Conservation (phyloP, 2,113 vertebrate genomes). For the Chinchilla lanigera region DNA sequence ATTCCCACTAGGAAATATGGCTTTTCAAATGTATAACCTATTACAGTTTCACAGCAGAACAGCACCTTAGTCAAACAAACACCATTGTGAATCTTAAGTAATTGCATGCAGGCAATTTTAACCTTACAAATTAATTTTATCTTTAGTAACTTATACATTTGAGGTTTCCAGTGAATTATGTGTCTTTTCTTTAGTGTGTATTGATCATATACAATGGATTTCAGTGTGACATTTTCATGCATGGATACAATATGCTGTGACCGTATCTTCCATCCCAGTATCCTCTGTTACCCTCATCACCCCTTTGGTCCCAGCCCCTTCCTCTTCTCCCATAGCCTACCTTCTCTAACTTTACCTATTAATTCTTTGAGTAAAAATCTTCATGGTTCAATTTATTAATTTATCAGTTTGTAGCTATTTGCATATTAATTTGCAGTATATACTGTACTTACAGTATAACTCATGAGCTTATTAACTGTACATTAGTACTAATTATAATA, state of each 20-base stretch:
- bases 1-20: not conserved
- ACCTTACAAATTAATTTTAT: not conserved
- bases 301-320: not conserved
- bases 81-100: not conserved
- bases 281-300: not conserved
- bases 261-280: not conserved
- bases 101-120: not conserved
- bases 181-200: not conserved
- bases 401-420: not conserved
- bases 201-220: not conserved
- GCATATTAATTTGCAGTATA: not conserved
- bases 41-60: not conserved
- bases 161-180: not conserved
- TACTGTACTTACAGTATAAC: not conserved
- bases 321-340: not conserved
- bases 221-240: not conserved
- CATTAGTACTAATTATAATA: not conserved
- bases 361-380: not conserved
- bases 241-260: not conserved
- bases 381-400: not conserved
- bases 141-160: not conserved
- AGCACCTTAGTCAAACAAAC: not conserved
- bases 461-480: not conserved
- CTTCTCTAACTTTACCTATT: constrained; percentile 8
- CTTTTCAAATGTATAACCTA: not conserved